Conservation (phyloP, 2,113 vertebrate species). For the Chaetodon trifascialis region DNA sequence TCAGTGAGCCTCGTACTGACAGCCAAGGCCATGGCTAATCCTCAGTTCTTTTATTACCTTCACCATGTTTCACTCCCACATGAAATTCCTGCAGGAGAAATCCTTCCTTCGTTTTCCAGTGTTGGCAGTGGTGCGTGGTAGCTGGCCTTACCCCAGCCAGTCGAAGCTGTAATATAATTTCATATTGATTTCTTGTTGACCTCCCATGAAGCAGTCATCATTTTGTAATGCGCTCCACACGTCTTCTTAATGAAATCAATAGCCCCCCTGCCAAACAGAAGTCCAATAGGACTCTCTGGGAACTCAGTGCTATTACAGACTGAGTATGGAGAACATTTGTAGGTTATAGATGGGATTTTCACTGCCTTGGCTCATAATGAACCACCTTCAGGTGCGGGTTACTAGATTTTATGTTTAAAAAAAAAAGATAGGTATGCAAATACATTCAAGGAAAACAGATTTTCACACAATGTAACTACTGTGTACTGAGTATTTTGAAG, state of each 20-base stretch:
- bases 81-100: slow-evolving; percentile 64
- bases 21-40: slow-evolving; percentile 55
- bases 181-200: slow-evolving; percentile 89
- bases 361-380: slow-evolving; percentile 38
- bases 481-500: not conserved
- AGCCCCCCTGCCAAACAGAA: slow-evolving; percentile 73
- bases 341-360: slow-evolving; percentile 56
- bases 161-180: slow-evolving; percentile 85
- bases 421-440: not conserved
- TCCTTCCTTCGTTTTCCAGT: slow-evolving; percentile 57
- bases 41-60: slow-evolving; percentile 34
- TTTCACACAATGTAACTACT: not conserved
- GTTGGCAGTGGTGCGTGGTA: slow-evolving; percentile 58
- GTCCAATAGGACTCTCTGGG: slow-evolving; percentile 72
- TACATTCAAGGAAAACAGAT: not conserved
- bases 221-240: slow-evolving; percentile 86
- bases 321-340: slow-evolving; percentile 51
- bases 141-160: slow-evolving; percentile 70
- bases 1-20: slow-evolving; percentile 38
- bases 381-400: slow-evolving; percentile 4
- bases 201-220: slow-evolving; percentile 87
- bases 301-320: slow-evolving; percentile 70
- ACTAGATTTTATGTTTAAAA: not conserved
- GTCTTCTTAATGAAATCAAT: slow-evolving; percentile 88
- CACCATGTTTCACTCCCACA: slow-evolving; percentile 44